Evolutionary conservation across 2,797 vertebrate genomes (phyloP).

Genomic region (Molossus molossus): DNA sequence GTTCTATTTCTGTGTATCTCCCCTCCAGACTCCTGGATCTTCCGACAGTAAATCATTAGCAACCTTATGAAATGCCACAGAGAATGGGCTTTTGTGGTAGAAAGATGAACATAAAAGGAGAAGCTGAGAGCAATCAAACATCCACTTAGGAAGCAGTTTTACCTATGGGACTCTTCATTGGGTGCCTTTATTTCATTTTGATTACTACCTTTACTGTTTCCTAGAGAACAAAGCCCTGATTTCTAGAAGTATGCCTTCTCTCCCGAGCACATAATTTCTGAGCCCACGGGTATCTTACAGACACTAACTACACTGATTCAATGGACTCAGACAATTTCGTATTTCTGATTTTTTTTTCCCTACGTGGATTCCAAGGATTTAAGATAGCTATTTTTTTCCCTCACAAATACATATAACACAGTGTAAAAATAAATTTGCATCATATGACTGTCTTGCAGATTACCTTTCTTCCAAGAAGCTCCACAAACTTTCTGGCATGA

Average conservation of each 20-base stretch:
- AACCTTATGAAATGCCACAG: constrained; percentile 72
- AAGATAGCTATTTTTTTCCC: background rate
- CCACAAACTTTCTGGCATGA: constrained; percentile 13
- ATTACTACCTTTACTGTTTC: constrained; percentile 78
- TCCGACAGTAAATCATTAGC: constrained; percentile 73
- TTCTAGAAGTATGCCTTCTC: constrained; percentile 73
- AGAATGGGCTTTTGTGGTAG: constrained; percentile 69
- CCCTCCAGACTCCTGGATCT: constrained; percentile 26
- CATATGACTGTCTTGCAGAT: background rate
- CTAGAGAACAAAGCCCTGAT: constrained; percentile 75
- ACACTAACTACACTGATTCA: constrained; percentile 77
- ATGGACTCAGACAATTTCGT: constrained; percentile 61
- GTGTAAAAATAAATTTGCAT: constrained; percentile 54
- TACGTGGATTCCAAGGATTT: constrained; percentile 49
- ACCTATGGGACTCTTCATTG: constrained; percentile 71
- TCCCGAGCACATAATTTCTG: constrained; percentile 73
- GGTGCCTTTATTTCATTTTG: constrained; percentile 82
- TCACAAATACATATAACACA: background rate
- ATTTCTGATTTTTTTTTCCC: constrained; percentile 11
- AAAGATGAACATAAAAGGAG: constrained; percentile 68
- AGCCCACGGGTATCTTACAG: constrained; percentile 65
- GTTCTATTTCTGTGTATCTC: constrained; percentile 30
- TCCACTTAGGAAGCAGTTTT: constrained; percentile 73
- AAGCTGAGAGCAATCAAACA: constrained; percentile 78
- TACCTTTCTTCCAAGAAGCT: constrained; percentile 36